Evolutionary conservation across 2,888 invertebrate genomes (phyloP).

Genomic region (Cataglyphis altisquamis): DNA sequence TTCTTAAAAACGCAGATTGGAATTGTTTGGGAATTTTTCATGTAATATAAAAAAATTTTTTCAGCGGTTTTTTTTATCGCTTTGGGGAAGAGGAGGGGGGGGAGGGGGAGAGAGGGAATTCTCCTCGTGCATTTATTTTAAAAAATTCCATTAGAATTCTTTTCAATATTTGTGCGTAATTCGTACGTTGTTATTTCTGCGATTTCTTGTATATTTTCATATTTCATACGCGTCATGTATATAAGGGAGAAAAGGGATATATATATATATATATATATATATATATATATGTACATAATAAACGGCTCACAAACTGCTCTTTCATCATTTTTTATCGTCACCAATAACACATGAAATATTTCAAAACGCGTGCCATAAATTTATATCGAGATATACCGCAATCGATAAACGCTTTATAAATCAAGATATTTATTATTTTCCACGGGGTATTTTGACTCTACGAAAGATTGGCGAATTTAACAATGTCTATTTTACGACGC

Average conservation of each 20-base stretch:
- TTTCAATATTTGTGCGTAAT: neutral
- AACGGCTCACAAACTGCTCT: constrained; percentile 71
- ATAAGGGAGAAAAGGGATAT: neutral
- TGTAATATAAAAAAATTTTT: constrained; percentile 15
- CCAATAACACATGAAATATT: constrained; percentile 35
- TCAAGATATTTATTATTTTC: constrained; percentile 1
- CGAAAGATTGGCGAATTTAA: constrained; percentile 39
- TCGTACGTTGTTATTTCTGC: neutral
- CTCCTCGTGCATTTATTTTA: neutral
- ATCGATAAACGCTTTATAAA: constrained; percentile 1
- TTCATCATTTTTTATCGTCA: constrained; percentile 58
- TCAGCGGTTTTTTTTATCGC: neutral
- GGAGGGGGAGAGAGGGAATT: neutral
- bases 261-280: neutral
- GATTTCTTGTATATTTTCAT: constrained; percentile 9
- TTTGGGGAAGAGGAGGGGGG: neutral
- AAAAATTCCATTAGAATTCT: neutral
- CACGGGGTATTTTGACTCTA: constrained; percentile 9
- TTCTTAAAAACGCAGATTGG: neutral
- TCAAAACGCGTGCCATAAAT: constrained; percentile 35
- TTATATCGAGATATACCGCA: constrained; percentile 22
- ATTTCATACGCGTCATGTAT: neutral
- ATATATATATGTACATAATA: constrained; percentile 2
- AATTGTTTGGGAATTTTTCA: constrained; percentile 10
- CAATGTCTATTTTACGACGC: neutral